Evolutionary conservation across 2,888 invertebrate species (phyloP).

Genomic region (Aromia moschata): DNA sequence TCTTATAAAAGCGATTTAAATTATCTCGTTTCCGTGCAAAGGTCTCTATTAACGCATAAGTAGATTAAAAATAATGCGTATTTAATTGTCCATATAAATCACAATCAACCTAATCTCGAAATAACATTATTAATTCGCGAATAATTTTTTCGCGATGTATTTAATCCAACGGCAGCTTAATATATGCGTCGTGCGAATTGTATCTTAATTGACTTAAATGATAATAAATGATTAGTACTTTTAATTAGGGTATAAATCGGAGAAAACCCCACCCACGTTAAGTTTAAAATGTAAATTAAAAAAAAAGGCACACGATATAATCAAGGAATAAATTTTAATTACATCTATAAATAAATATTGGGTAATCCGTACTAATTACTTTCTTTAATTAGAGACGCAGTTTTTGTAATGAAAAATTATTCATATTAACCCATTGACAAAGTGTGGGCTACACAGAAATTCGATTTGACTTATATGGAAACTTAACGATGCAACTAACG

Average conservation of each 20-base stretch:
- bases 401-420: conserved; percentile 15
- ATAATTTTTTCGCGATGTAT: too few species aligned
- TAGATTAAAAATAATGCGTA: too few species aligned
- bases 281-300: conserved; percentile 6
- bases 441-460: conserved; percentile 21
- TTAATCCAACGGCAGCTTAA: too few species aligned
- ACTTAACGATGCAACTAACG: conserved; percentile 30
- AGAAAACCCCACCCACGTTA: conserved; percentile 7
- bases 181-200: too few species aligned
- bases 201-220: neutral
- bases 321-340: conserved; percentile 12
- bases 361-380: conserved; percentile 22
- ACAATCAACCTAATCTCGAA: too few species aligned
- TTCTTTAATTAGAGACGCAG: conserved; percentile 18
- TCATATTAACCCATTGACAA: conserved; percentile 22
- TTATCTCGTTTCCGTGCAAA: too few species aligned
- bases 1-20: too few species aligned
- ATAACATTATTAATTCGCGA: too few species aligned
- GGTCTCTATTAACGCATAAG: too few species aligned
- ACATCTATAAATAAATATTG: conserved; percentile 23
- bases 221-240: neutral
- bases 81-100: too few species aligned
- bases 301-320: too few species aligned
- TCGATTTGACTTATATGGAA: conserved; percentile 29
- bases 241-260: neutral